Percentiles rank a stretch among this genome's conserved stretches.
phyloP scores from a whole-genome alignment of 2,888 invertebrate species.

The Pyralis farinalis region DNA sequence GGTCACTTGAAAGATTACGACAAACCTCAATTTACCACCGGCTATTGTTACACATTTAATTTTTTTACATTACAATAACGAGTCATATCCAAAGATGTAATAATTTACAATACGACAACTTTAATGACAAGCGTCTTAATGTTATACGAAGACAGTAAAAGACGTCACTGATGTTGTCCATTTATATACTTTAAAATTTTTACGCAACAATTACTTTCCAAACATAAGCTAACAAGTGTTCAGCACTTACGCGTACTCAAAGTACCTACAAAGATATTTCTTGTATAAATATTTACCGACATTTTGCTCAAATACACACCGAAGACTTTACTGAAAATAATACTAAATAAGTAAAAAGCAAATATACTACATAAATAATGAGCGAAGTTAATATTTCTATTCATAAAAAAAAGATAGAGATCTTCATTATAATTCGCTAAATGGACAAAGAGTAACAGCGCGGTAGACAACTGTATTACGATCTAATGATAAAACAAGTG shows the following conservation, averaged over 20 bases:
- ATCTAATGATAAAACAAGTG: neutral
- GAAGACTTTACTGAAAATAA: constrained; percentile 15
- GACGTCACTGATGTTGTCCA: neutral
- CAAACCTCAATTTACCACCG: constrained; percentile 54
- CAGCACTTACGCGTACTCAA: constrained; percentile 9
- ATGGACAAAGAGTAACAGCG: constrained; percentile 33
- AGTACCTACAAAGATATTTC: constrained; percentile 11
- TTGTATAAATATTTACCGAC: constrained; percentile 14
- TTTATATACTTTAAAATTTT: constrained; percentile 6
- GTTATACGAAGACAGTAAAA: neutral
- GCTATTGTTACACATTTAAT: constrained; percentile 61
- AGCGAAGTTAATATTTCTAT: constrained; percentile 38
- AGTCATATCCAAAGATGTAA: constrained; percentile 18
- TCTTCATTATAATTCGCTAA: constrained; percentile 62
- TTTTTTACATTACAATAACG: constrained; percentile 26
- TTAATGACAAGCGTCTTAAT: constrained; percentile 5
- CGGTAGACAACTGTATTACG: neutral
- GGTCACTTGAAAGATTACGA: constrained; percentile 65
- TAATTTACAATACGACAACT: neutral
- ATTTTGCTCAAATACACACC: constrained; percentile 19
- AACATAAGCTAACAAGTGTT: constrained; percentile 19
- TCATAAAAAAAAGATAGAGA: constrained; percentile 43
- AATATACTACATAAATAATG: constrained; percentile 40
- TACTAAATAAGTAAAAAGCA: constrained; percentile 30
- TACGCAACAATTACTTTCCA: constrained; percentile 14